These are phyloP conservation scores for Anas platyrhynchos DNA, from an alignment of 2,113 vertebrate species.

Conservation along the genomic window DNA sequence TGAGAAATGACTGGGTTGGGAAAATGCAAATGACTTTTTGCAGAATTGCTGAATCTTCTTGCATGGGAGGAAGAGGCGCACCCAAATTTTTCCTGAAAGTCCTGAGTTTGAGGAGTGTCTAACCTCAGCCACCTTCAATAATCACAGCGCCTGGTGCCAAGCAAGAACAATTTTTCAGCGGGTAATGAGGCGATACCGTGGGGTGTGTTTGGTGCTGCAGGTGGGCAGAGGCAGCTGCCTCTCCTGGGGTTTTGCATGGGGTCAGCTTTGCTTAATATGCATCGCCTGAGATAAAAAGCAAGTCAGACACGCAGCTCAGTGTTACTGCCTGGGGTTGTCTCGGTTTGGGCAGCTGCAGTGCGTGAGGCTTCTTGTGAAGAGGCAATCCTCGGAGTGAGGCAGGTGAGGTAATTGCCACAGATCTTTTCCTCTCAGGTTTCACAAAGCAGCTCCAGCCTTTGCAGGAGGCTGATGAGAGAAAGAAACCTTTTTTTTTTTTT, in stretches of 20 bases:
- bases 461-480: background rate
- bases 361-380: background rate
- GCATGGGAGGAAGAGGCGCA: background rate
- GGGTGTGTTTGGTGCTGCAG: background rate
- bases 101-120: background rate
- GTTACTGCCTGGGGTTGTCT: slow-evolving; percentile 7
- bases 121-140: background rate
- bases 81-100: slow-evolving; percentile 1
- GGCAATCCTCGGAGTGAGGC: background rate
- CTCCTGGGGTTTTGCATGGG: background rate
- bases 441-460: background rate
- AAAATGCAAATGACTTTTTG: slow-evolving; percentile 42
- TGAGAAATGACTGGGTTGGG: background rate
- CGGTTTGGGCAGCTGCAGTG: background rate
- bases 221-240: background rate
- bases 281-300: background rate
- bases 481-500: background rate
- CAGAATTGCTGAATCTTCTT: slow-evolving; percentile 47
- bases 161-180: background rate
- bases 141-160: background rate
- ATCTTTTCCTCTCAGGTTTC: background rate
- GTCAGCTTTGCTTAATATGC: slow-evolving; percentile 1
- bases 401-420: slow-evolving; percentile 27
- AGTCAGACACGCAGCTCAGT: background rate
- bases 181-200: background rate